A percentile compares a stretch with the other conserved stretches of the same genome.
phyloP scores from a whole-genome alignment of 2,113 vertebrate species.

The Syngnathoides biaculeatus region DNA sequence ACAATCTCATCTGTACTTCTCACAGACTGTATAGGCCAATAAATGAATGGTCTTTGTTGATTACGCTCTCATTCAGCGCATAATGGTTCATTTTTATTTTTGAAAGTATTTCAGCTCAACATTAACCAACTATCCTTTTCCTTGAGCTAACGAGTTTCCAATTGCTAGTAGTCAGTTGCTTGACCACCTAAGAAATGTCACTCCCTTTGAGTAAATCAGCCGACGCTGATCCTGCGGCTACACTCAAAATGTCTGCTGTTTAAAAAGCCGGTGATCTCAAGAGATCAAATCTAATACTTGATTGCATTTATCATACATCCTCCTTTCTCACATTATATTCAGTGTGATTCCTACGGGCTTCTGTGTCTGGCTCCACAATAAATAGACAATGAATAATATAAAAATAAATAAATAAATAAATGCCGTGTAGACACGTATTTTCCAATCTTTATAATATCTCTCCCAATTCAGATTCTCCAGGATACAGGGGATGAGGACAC shows the following conservation, averaged over 20 bases:
- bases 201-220: neutral
- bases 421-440: conserved; percentile 46
- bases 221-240: neutral
- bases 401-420: conserved; percentile 14
- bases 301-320: conserved; percentile 27
- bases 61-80: neutral
- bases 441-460: conserved; percentile 45
- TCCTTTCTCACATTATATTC: neutral
- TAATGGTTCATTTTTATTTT: neutral
- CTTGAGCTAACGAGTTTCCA: neutral
- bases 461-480: conserved; percentile 42
- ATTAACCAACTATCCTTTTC: neutral
- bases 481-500: conserved; percentile 46
- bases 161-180: neutral
- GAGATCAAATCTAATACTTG: conserved; percentile 23
- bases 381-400: conserved; percentile 31
- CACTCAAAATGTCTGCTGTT: neutral
- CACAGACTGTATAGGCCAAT: neutral
- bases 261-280: conserved; percentile 7
- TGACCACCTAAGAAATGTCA: neutral
- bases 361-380: conserved; percentile 6
- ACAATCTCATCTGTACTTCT: neutral
- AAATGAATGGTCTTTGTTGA: neutral
- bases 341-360: neutral
- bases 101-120: neutral